These are phyloP conservation scores for Bembecia ichneumoniformis DNA, from an alignment of 2,888 invertebrate genomes.

Conservation along the genomic window DNA sequence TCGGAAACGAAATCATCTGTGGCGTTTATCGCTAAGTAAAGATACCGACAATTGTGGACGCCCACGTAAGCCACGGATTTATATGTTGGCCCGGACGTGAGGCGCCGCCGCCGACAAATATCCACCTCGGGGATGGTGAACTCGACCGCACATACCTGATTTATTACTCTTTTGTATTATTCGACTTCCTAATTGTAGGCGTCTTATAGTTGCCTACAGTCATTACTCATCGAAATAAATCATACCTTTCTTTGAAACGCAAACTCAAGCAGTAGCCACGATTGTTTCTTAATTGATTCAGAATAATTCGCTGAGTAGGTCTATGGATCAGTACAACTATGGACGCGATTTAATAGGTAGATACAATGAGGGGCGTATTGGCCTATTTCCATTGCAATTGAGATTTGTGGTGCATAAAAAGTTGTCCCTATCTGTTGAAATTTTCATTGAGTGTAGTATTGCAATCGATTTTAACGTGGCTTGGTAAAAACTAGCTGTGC, in stretches of 20 bases:
- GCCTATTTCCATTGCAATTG: too few species aligned
- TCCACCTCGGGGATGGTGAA: conserved; percentile 14
- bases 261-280: too few species aligned
- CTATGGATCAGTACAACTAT: too few species aligned
- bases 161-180: conserved; percentile 16
- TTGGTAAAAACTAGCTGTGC: too few species aligned
- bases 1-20: conserved; percentile 22
- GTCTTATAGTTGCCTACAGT: neutral
- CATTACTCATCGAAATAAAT: conserved; percentile 1
- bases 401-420: too few species aligned
- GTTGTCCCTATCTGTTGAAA: too few species aligned
- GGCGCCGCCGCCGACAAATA: conserved; percentile 27
- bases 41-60: conserved; percentile 35
- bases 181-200: conserved; percentile 1
- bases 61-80: conserved; percentile 45
- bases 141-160: conserved; percentile 16
- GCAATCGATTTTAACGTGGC: too few species aligned
- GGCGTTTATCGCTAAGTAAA: conserved; percentile 29
- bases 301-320: too few species aligned
- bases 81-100: conserved; percentile 28
- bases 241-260: neutral
- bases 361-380: too few species aligned
- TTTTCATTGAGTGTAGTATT: too few species aligned
- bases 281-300: too few species aligned
- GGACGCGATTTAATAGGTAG: too few species aligned